These are phyloP conservation scores for Coregonus sp. DNA, from an alignment of 2,797 vertebrate species.

Conservation along the genomic window DNA sequence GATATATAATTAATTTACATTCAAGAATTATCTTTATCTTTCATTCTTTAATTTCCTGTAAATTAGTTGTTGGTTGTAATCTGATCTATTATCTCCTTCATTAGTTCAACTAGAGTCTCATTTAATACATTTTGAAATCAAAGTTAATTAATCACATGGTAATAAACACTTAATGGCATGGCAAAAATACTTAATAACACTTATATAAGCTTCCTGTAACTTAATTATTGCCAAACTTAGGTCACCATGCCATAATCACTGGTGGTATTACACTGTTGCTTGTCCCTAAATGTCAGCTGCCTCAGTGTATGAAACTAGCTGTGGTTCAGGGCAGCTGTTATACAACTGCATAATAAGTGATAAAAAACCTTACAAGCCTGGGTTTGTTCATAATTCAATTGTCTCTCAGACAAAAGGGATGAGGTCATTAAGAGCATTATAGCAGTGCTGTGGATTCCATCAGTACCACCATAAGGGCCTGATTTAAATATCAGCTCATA, in stretches of 20 bases:
- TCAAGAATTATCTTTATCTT: neutral
- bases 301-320: slow-evolving; percentile 13
- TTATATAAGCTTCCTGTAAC: neutral
- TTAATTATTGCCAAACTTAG: slow-evolving; percentile 3
- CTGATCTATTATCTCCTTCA: neutral
- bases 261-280: neutral
- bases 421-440: slow-evolving; percentile 58
- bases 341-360: slow-evolving; percentile 56
- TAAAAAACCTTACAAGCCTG: slow-evolving; percentile 43
- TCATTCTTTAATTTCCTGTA: neutral
- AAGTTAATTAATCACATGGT: neutral
- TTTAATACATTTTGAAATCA: neutral
- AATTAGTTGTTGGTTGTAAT: neutral
- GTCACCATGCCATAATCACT: slow-evolving; percentile 52
- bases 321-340: slow-evolving; percentile 64
- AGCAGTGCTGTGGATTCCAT: slow-evolving; percentile 56
- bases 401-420: slow-evolving; percentile 49
- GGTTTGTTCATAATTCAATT: slow-evolving; percentile 58
- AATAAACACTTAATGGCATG: neutral
- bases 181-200: neutral
- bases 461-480: slow-evolving; percentile 41
- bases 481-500: slow-evolving; percentile 60
- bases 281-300: neutral
- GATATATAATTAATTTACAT: neutral
- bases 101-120: neutral